phyloP scores from a whole-genome alignment of 1,140 invertebrate species.

The Oncopodura yosiiana region DNA sequence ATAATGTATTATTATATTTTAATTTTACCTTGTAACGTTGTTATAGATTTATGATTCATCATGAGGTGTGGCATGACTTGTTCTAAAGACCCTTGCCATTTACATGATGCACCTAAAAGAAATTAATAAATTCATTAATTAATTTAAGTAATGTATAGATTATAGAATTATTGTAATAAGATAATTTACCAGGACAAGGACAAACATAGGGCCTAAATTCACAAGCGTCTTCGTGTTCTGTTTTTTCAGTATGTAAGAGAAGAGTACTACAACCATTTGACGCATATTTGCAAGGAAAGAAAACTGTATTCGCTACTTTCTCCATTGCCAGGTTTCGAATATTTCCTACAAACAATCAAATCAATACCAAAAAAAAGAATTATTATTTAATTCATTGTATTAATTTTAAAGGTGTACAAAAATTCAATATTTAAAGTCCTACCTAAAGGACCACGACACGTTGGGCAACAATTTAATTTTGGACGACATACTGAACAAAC shows the following conservation, averaged over 20 bases:
- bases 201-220: slow-evolving; percentile 95
- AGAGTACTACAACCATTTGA: slow-evolving; percentile 85
- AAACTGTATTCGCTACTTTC: slow-evolving; percentile 93
- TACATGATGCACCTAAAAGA: slow-evolving; percentile 94
- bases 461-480: slow-evolving; percentile 93
- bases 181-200: slow-evolving; percentile 97
- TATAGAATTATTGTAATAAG: too few relatives aligned
- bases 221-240: slow-evolving; percentile 96
- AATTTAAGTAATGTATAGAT: too few relatives aligned
- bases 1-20: background rate
- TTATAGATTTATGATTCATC: slow-evolving; percentile 97
- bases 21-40: slow-evolving; percentile 69
- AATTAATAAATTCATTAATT: too few relatives aligned
- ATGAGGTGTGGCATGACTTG: slow-evolving; percentile 96
- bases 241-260: slow-evolving; percentile 91
- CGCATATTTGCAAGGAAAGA: slow-evolving; percentile 99
- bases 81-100: slow-evolving; percentile 93
- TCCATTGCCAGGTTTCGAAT: slow-evolving; percentile 98
- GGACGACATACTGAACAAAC: slow-evolving; percentile 91
- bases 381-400: background rate
- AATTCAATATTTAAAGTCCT: slow-evolving; percentile 15
- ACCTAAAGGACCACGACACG: slow-evolving; percentile 86
- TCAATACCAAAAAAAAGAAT: slow-evolving; percentile 6
- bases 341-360: slow-evolving; percentile 56
- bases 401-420: background rate